Percentiles rank a stretch among this genome's conserved stretches.
Evolutionary conservation across 2,797 vertebrate species (phyloP).

Genomic region (Crax fasciolata): DNA sequence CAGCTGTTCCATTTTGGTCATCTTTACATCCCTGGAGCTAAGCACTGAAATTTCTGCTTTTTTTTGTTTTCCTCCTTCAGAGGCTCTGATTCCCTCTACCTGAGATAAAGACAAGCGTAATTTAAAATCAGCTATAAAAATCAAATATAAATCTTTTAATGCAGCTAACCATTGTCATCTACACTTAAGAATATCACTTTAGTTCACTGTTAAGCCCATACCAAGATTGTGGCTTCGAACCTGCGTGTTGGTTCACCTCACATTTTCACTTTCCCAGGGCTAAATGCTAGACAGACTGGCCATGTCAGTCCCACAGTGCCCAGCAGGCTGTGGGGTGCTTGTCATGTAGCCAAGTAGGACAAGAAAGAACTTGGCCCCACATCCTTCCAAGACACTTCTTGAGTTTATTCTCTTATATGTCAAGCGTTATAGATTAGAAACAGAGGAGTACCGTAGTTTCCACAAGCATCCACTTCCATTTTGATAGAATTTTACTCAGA

Average conservation of each 20-base stretch:
- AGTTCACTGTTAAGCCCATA: not conserved
- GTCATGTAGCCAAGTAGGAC: not conserved
- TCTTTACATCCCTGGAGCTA: not conserved
- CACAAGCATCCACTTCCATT: not conserved
- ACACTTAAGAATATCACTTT: not conserved
- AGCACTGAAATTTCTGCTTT: not conserved
- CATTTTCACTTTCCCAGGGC: not conserved
- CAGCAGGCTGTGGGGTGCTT: fast-evolving
- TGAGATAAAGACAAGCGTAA: not conserved
- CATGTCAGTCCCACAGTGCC: not conserved
- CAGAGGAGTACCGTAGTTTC: not conserved
- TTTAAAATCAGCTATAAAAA: slow-evolving; percentile 17
- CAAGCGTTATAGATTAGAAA: not conserved
- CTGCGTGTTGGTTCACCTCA: not conserved
- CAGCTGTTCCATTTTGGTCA: not conserved
- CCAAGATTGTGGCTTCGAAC: not conserved
- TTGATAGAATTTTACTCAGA: not conserved
- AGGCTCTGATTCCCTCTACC: not conserved
- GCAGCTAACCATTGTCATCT: not conserved
- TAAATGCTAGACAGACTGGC: not conserved
- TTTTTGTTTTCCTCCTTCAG: not conserved
- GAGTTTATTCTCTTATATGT: not conserved
- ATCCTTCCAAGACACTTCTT: not conserved
- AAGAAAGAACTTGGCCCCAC: not conserved
- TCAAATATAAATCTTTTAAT: not conserved